Evolutionary conservation across 2,113 vertebrate species (phyloP).

Genomic region (Herpetotheres cachinnans): DNA sequence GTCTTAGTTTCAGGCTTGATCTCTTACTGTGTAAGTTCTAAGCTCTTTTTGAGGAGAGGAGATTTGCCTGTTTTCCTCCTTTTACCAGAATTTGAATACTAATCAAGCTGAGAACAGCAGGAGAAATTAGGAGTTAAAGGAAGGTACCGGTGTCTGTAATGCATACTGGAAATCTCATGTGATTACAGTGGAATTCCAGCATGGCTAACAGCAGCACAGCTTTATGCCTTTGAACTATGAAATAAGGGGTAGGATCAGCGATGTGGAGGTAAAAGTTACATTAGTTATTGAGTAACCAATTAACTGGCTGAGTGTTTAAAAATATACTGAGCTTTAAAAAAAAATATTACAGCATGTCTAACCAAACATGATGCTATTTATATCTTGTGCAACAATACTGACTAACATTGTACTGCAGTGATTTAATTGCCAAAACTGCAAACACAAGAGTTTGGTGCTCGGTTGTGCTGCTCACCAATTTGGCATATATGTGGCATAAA

Average conservation of each 20-base stretch:
- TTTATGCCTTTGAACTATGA: background rate
- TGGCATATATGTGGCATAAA: background rate
- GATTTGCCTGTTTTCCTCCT: background rate
- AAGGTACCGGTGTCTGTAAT: background rate
- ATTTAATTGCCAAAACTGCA: background rate
- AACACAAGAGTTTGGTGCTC: background rate
- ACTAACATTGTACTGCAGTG: background rate
- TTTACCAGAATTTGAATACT: background rate
- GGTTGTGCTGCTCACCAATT: accelerated
- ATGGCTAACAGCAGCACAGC: background rate
- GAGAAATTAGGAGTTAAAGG: background rate
- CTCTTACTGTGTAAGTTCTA: background rate
- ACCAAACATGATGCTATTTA: background rate
- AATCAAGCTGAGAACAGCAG: background rate
- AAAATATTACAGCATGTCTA: background rate
- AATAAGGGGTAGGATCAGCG: background rate
- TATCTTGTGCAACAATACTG: background rate
- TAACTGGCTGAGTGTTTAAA: background rate
- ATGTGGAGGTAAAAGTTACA: background rate
- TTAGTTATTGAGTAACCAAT: background rate
- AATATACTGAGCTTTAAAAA: background rate
- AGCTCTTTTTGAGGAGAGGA: background rate
- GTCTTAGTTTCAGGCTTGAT: background rate
- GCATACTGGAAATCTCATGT: accelerated
- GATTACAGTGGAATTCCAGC: background rate